Evolutionary conservation across 2,888 invertebrate species (phyloP).

Genomic region (Ganaspis brasiliensis): DNA sequence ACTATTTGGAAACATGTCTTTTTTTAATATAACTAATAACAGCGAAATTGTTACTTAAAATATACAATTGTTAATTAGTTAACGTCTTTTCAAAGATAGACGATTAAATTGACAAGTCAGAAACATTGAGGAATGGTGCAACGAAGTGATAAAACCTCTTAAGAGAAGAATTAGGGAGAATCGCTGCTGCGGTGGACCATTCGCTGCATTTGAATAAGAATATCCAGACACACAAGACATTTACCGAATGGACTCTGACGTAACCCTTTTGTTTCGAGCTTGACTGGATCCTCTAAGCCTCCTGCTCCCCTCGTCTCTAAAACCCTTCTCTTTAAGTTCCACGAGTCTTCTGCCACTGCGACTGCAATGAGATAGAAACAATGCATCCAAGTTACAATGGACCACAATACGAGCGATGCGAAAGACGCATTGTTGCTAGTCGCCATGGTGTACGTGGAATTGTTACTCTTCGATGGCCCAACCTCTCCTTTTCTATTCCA

Average conservation of each 20-base stretch:
- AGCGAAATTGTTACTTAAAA: too few species aligned
- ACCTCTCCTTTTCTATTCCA: slow-evolving; percentile 16
- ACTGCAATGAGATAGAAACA: slow-evolving; percentile 38
- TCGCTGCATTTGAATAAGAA: slow-evolving; percentile 62
- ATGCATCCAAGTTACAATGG: slow-evolving; percentile 35
- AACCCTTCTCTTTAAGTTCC: slow-evolving; percentile 29
- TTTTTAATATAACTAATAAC: too few species aligned
- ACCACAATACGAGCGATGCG: slow-evolving; percentile 29
- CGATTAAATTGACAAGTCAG: not conserved
- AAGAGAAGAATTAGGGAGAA: not conserved
- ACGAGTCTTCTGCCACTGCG: slow-evolving; percentile 28
- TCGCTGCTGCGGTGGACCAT: not conserved
- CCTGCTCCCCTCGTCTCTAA: slow-evolving; percentile 8
- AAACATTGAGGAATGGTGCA: not conserved
- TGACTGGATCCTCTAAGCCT: slow-evolving; percentile 43
- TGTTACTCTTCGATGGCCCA: slow-evolving; percentile 32
- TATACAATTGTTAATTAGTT: too few species aligned
- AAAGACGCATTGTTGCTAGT: slow-evolving; percentile 32
- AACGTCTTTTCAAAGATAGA: too few species aligned
- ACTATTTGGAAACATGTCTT: too few species aligned
- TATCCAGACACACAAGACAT: slow-evolving; percentile 61
- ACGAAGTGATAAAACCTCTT: not conserved
- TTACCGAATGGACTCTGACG: slow-evolving; percentile 67
- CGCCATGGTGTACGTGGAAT: slow-evolving; percentile 18
- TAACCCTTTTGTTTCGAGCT: slow-evolving; percentile 70